A percentile compares a stretch with the other conserved stretches of the same genome.
Conservation (phyloP, 2,113 vertebrate genomes). For the Nipponia nippon region DNA sequence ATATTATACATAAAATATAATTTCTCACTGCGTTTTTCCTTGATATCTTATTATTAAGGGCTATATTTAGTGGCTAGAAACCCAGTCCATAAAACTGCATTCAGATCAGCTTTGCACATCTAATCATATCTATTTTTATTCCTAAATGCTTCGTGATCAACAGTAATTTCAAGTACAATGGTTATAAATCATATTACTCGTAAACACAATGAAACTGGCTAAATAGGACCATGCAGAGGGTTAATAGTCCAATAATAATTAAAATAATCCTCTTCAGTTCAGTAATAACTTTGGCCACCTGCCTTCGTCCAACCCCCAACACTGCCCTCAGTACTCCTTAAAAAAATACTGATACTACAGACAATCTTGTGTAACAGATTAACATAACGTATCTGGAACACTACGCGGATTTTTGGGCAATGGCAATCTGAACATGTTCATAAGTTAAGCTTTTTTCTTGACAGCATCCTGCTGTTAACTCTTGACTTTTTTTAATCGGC, state of each 20-base stretch:
- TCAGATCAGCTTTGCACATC: conserved; percentile 44
- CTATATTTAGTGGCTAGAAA: conserved; percentile 29
- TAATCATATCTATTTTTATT: conserved; percentile 38
- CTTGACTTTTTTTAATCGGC: neutral
- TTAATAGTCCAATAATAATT: conserved; percentile 41
- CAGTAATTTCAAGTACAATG: conserved; percentile 19
- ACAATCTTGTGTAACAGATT: conserved; percentile 40
- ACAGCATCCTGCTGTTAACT: conserved; percentile 11
- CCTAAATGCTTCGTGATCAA: conserved; percentile 10
- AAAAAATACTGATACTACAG: conserved; percentile 14
- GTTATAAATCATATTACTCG: neutral
- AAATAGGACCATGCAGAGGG: conserved; percentile 1
- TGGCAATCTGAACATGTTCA: neutral
- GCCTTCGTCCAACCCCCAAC: conserved; percentile 17
- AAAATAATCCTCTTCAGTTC: conserved; percentile 37
- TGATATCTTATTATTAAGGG: conserved; percentile 44
- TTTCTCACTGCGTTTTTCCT: conserved; percentile 29
- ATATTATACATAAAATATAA: conserved; percentile 27
- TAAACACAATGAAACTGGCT: neutral
- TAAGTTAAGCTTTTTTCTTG: neutral
- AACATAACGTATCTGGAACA: conserved; percentile 34
- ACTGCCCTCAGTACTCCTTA: conserved; percentile 5
- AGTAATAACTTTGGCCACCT: conserved; percentile 13
- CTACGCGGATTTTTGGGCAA: conserved; percentile 52
- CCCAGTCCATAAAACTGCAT: neutral